Evolutionary conservation across 1,140 invertebrate species (phyloP).

Genomic region (Dreissena polymorpha): DNA sequence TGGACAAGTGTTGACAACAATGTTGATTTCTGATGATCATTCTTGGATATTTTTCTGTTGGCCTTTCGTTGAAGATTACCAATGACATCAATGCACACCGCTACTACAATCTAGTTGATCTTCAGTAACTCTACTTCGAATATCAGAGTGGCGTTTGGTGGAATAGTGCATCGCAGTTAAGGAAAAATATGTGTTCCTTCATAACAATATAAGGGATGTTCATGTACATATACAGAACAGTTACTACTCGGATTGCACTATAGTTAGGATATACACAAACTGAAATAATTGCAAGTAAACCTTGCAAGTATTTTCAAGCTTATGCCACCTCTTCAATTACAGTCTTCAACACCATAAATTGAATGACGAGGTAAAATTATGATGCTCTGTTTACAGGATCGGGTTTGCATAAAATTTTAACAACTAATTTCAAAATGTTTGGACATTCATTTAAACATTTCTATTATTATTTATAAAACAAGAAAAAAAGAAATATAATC

Average conservation of each 20-base stretch:
- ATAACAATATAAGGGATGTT: not conserved
- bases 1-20: no score
- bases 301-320: no score
- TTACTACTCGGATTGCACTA: not conserved
- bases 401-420: no score
- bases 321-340: not conserved
- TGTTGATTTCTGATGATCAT: no score
- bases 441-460: no score
- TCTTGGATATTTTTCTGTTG: no score
- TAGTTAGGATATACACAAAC: not conserved
- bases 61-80: no score
- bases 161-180: constrained; percentile 83
- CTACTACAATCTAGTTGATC: constrained; percentile 23
- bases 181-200: constrained; percentile 21
- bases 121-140: constrained; percentile 87
- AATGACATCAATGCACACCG: not conserved
- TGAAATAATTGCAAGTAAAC: not conserved
- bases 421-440: no score
- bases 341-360: not conserved
- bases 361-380: not conserved
- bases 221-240: not conserved
- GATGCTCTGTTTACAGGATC: no score
- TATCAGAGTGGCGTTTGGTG: constrained; percentile 91
- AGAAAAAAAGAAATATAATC: no score
- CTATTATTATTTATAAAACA: no score